phyloP scores from a whole-genome alignment of 2,888 invertebrate species.

The Ypsolopha sequella region DNA sequence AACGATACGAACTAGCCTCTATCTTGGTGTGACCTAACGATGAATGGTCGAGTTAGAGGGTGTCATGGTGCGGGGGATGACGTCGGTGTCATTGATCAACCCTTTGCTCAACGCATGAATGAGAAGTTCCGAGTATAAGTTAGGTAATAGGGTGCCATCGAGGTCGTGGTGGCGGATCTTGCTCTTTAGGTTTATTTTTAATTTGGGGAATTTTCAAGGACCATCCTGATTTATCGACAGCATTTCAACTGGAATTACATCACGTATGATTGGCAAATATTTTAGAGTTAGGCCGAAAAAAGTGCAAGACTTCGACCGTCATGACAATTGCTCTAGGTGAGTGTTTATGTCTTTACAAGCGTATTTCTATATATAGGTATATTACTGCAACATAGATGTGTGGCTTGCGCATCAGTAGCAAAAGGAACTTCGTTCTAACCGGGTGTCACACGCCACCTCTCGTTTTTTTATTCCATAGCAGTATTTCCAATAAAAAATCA shows the following conservation, averaged over 20 bases:
- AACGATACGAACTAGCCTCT: constrained; percentile 7
- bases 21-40: constrained; percentile 11
- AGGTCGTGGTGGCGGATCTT: constrained; percentile 54
- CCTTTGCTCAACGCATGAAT: constrained; percentile 51
- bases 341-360: too few species aligned
- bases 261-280: neutral
- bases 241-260: neutral
- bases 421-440: too few species aligned
- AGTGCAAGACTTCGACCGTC: too few species aligned
- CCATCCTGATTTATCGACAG: too few species aligned
- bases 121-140: constrained; percentile 44
- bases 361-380: too few species aligned
- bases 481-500: too few species aligned
- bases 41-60: neutral
- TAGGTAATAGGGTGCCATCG: constrained; percentile 50
- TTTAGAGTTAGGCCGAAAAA: too few species aligned
- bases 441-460: too few species aligned
- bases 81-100: constrained; percentile 59
- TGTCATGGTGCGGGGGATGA: constrained; percentile 45
- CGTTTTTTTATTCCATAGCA: too few species aligned
- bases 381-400: too few species aligned
- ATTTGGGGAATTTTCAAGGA: neutral
- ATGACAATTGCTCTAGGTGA: too few species aligned
- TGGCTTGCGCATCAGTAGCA: too few species aligned
- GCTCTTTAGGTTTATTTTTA: constrained; percentile 8